phyloP scores from a whole-genome alignment of 2,888 invertebrate species.

The Coenonympha arcania region DNA sequence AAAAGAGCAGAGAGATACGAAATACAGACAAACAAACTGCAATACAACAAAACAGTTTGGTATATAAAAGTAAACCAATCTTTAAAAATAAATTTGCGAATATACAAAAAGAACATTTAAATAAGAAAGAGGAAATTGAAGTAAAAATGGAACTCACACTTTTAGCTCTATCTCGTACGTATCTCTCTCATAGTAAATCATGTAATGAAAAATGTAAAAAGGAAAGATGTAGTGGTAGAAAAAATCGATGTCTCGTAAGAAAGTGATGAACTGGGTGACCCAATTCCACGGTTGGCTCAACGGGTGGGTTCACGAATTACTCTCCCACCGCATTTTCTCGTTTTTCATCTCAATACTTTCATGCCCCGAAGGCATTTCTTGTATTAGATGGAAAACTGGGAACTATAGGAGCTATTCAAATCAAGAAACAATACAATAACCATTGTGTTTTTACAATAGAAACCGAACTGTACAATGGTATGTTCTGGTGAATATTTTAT shows the following conservation, averaged over 20 bases:
- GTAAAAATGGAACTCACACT: no score
- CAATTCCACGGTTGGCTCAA: constrained; percentile 17
- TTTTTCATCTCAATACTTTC: constrained; percentile 8
- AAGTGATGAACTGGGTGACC: constrained; percentile 28
- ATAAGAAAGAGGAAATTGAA: no score
- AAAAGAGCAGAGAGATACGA: background rate
- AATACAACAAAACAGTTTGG: no score
- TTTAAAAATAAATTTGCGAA: no score
- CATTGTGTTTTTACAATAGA: constrained; percentile 7
- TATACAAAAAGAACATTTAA: no score
- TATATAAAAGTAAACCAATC: no score
- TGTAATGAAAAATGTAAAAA: no score
- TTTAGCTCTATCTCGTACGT: no score
- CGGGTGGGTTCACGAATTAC: constrained; percentile 3
- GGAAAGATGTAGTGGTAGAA: constrained; percentile 16
- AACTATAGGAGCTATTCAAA: background rate
- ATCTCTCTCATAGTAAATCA: no score
- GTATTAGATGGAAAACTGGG: constrained; percentile 3
- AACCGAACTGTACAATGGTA: constrained; percentile 2
- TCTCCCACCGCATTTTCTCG: constrained; percentile 6
- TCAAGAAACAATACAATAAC: constrained; percentile 6
- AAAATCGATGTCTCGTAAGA: constrained; percentile 28
- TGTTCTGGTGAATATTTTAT: constrained; percentile 6
- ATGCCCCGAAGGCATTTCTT: constrained; percentile 10
- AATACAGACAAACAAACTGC: no score